These are phyloP conservation scores for Montipora sp. DNA, from an alignment of 64 coral and sea anemone species.

Conservation along the genomic window DNA sequence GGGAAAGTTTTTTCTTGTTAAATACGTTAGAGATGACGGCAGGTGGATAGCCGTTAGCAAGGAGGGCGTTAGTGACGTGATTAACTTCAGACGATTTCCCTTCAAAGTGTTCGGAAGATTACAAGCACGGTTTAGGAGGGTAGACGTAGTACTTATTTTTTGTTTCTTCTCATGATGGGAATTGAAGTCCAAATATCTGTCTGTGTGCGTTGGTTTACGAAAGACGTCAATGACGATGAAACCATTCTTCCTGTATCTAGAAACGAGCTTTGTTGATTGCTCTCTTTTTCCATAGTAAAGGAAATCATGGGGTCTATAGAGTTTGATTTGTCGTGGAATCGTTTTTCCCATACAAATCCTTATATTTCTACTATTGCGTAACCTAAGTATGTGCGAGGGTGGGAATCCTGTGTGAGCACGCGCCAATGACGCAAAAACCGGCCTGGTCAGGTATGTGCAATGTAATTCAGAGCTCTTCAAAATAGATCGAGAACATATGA, in stretches of 20 bases:
- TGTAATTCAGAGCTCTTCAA: not conserved
- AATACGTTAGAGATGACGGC: not conserved
- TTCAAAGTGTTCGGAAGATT: no score
- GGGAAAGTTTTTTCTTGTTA: not conserved
- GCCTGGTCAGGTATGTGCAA: not conserved
- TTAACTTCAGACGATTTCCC: no score
- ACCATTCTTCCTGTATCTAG: not conserved
- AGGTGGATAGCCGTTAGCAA: not conserved
- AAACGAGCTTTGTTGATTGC: no score
- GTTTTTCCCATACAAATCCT: not conserved
- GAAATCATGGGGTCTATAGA: no score
- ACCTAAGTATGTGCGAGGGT: not conserved
- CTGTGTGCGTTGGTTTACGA: constrained; percentile 24
- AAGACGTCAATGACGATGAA: not conserved
- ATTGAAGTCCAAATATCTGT: constrained; percentile 43
- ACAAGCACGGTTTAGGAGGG: no score
- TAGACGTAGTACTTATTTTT: no score
- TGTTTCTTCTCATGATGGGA: constrained; percentile 3
- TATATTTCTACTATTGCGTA: not conserved
- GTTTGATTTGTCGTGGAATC: no score
- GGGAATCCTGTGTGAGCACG: no score
- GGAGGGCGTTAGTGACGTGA: no score
- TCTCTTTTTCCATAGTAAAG: no score
- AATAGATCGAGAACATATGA: not conserved
- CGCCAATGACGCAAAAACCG: not conserved